Evolutionary conservation across 2,888 invertebrate genomes (phyloP), one percentile per base, ranked within the genome.

Genomic region (Nephrotoma flavescens): DNA sequence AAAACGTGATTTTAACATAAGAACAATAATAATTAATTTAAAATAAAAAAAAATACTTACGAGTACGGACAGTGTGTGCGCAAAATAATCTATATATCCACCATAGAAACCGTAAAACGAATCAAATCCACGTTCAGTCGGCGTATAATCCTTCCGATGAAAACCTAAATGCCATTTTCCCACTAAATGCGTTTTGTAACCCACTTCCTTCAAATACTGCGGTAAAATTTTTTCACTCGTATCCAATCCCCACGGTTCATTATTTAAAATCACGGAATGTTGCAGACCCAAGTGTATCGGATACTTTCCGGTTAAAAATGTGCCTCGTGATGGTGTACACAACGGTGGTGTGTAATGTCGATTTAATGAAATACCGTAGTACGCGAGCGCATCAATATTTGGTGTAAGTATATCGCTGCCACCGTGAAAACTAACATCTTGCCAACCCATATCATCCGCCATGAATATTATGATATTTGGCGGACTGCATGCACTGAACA

Each of bases 81-180:
- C 31, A 31, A 31, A 96, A 89, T 97, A 98, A 90, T 97, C 96
- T 87, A 96, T 94, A 88, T 93, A 95, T 1, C 96, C 97, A 87
- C 95, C 95, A 93, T 96, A 96, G 90, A 97, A 97, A 1, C 98
- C 98, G 89, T 94, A 96, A 90, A 97, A 96, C 5, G 94, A 93
- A 89, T 96, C 95, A 89, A 96, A 98, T 4, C 97, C 97, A 47
- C 97, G 93, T 87, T 92, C 91, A 0, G 93, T 94, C 0, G 97
- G 97, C 6, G 95, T 94, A 89, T 92, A 92, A 2, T 89, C 88
- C 0, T 89, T 89, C 86, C 93, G 92, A 88, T 94, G 95, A 92
- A 95, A 96, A 0, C 98, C 98, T 87, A 98, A 93, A 90, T 96
- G 96, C 98, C 98, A 98, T 92, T 98, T 98, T 31, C 98, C 98